Percentiles rank a stretch among this genome's conserved stretches.
Conservation (phyloP, 2,888 invertebrate genomes). For the Nasonovia ribisnigri region DNA sequence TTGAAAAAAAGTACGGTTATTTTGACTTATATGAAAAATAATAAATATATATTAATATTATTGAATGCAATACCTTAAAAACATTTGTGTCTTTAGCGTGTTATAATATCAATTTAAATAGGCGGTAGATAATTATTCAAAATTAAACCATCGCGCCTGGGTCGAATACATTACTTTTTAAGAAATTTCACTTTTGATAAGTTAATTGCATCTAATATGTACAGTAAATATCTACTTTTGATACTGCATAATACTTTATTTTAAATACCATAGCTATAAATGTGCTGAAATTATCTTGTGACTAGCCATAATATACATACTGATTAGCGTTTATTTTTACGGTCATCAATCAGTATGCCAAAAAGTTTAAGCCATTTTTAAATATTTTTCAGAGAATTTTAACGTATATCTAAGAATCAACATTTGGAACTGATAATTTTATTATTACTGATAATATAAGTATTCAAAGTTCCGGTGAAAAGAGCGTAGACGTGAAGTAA, state of each 20-base stretch:
- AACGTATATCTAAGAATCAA: too few species aligned
- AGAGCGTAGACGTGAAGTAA: neutral
- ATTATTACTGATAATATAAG: neutral
- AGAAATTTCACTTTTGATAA: neutral
- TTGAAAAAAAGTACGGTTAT: neutral
- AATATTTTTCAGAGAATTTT: neutral
- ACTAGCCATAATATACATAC: neutral
- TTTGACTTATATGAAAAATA: neutral
- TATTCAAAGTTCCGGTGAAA: neutral
- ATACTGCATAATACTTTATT: neutral
- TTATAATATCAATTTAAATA: neutral
- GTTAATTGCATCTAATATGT: too few species aligned
- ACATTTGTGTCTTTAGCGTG: neutral
- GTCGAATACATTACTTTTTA: neutral
- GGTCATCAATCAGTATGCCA: neutral
- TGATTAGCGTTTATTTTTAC: neutral
- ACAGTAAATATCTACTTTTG: neutral
- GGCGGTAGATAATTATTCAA: neutral
- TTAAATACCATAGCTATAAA: neutral
- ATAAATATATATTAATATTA: neutral
- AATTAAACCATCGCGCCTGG: neutral
- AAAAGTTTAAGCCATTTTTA: neutral
- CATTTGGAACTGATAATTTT: neutral
- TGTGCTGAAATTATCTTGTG: neutral
- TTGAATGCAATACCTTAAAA: neutral